Base-by-base conservation (phyloP, 2,797 vertebrate species). In the Ctenopoma kingsleyae region DNA sequence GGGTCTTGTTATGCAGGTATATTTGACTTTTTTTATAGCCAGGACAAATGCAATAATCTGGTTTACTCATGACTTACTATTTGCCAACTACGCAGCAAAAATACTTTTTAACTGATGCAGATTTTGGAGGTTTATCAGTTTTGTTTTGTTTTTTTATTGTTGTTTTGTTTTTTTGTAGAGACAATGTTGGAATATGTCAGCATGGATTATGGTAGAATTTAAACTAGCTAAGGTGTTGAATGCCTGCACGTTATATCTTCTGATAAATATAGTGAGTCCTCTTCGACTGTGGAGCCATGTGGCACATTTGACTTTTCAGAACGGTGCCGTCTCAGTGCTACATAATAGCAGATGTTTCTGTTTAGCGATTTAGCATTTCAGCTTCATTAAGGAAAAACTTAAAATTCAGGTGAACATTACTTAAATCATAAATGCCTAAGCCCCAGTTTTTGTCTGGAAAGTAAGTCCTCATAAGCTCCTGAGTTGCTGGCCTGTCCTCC, bases 261-360 rank as follows among this genome's bases (percentile, higher is more conserved):
- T 55, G 56, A 71, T 61, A 65, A 75, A 74, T 46, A 49, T 64
- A 50, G 27, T 1, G 3, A 58, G 67, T 54, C 40, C 22, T 53
- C 71, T 66, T 56, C 9, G 25, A 64, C 62, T 51, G 63, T 50
- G 7, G 49, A 71, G 73, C 55, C 32, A 56, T 67, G 55, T 64
- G 48, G 73, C 62, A 10, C 13, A 19, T 51, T 62, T 25, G 54
- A 76, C 58, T 69, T 73, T 72, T 54, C 69, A 52, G 67, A 85
- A 76, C 65, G 74, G 68, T 58, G 66, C 35, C 32, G 63, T 66
- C 62, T 82, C 55, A 76, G 66, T 81, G 53, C 74, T 58, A 15
- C 66, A 43, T 56, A 72, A 76, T 5, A 72, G 58, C 81, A 86
- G 73, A 80, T 86, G 83, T 80, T 85, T 75, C 47, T 76, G 12